These are phyloP conservation scores for Aptenodytes forsteri DNA, from an alignment of 2,113 vertebrate genomes.

Conservation along the genomic window DNA sequence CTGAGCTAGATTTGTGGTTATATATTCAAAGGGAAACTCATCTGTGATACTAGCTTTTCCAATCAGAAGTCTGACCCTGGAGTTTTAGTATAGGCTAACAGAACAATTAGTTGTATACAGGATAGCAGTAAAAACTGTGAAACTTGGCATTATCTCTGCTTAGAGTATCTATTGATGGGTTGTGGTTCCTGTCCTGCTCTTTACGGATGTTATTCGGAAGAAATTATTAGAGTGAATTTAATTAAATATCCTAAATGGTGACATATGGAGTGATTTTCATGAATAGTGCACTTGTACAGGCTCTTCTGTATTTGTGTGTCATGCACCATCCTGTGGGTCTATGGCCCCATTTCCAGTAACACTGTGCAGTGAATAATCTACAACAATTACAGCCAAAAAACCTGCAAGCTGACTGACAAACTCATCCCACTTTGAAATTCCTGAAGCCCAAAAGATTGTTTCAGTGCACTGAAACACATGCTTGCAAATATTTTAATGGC, in stretches of 20 bases:
- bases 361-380: neutral
- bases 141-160: neutral
- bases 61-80: neutral
- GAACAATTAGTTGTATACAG: neutral
- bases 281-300: neutral
- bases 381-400: neutral
- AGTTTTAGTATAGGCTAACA: neutral
- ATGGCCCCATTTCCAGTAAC: neutral
- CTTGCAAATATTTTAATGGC: neutral
- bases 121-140: neutral
- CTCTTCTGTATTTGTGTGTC: neutral
- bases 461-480: neutral
- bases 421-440: neutral
- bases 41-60: neutral
- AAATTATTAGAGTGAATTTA: slow-evolving; percentile 15
- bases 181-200: neutral
- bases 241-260: neutral
- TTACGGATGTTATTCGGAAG: neutral
- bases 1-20: neutral
- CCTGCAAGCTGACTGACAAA: neutral
- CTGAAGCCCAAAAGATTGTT: neutral
- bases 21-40: neutral
- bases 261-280: neutral
- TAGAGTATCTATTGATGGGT: neutral
- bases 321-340: neutral